Conservation (phyloP, 2,888 invertebrate species). For the Drosophila paucipuncta region DNA sequence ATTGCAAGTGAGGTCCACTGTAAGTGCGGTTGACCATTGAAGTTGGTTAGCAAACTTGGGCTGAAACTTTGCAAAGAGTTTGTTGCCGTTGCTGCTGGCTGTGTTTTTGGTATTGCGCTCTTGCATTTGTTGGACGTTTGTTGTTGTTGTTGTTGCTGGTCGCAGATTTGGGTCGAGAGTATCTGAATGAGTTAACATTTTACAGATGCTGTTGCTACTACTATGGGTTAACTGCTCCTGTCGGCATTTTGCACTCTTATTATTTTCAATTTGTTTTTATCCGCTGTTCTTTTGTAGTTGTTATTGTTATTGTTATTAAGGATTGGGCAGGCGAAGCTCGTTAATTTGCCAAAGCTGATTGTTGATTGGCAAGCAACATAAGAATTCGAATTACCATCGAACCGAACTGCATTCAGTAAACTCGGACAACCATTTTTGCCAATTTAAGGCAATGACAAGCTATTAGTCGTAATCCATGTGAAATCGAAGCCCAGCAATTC, state of each 20-base stretch:
- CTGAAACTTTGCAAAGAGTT: conserved; percentile 38
- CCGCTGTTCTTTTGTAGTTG: conserved; percentile 16
- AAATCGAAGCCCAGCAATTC: conserved; percentile 8
- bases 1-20: conserved; percentile 12
- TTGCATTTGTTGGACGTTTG: conserved; percentile 58
- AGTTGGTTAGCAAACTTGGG: conserved; percentile 53
- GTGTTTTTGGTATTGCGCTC: conserved; percentile 43
- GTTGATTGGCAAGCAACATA: conserved; percentile 30
- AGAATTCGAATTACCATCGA: conserved; percentile 30
- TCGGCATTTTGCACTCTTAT: conserved; percentile 34
- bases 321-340: conserved; percentile 15
- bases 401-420: conserved; percentile 17
- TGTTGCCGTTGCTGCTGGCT: conserved; percentile 17
- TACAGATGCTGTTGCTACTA: conserved; percentile 22
- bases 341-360: conserved; percentile 53
- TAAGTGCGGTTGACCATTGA: conserved; percentile 46
- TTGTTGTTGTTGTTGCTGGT: conserved; percentile 13
- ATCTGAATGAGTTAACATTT: conserved; percentile 65
- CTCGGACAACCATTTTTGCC: conserved; percentile 43
- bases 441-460: conserved; percentile 45
- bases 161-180: conserved; percentile 74
- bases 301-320: conserved; percentile 10
- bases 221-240: conserved; percentile 33
- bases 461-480: conserved; percentile 24
- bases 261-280: conserved; percentile 13